phyloP scores from a whole-genome alignment of 2,113 vertebrate genomes.

The Rhodinocichla rosea region DNA sequence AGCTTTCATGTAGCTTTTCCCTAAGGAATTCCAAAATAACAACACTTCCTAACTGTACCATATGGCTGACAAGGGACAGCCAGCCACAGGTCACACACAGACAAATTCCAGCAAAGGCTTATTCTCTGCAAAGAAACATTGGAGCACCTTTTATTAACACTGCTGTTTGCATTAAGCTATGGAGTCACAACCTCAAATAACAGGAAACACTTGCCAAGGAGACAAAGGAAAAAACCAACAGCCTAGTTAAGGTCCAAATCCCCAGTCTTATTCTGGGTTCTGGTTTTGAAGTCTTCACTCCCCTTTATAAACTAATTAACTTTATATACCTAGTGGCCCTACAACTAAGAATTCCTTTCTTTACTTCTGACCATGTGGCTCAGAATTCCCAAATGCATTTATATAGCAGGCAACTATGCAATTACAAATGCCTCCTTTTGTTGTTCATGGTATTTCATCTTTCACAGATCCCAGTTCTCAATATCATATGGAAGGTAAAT shows the following conservation, averaged over 20 bases:
- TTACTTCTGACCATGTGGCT: background rate
- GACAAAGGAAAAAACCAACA: background rate
- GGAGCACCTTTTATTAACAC: conserved; percentile 11
- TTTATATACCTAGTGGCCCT: background rate
- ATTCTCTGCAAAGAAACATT: background rate
- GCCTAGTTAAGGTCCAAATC: background rate
- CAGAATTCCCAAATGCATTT: background rate
- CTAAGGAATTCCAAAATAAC: conserved; percentile 9
- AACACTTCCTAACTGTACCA: background rate
- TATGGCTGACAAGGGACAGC: background rate
- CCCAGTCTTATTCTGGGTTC: background rate
- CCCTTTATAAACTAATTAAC: background rate
- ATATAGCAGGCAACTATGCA: background rate
- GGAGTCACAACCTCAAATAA: background rate
- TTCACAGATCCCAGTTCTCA: background rate
- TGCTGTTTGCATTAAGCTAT: background rate
- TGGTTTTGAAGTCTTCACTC: background rate
- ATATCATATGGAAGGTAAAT: conserved; percentile 23
- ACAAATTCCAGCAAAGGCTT: conserved; percentile 4
- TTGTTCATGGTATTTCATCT: background rate
- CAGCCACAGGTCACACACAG: background rate
- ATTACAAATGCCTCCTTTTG: conserved; percentile 15
- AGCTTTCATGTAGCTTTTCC: conserved; percentile 8
- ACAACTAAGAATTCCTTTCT: background rate
- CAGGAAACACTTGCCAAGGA: background rate